A percentile compares a stretch with the other conserved stretches of the same genome.
phyloP scores from a whole-genome alignment of 2,888 invertebrate genomes.

The Hirtodrosophila histrioides region DNA sequence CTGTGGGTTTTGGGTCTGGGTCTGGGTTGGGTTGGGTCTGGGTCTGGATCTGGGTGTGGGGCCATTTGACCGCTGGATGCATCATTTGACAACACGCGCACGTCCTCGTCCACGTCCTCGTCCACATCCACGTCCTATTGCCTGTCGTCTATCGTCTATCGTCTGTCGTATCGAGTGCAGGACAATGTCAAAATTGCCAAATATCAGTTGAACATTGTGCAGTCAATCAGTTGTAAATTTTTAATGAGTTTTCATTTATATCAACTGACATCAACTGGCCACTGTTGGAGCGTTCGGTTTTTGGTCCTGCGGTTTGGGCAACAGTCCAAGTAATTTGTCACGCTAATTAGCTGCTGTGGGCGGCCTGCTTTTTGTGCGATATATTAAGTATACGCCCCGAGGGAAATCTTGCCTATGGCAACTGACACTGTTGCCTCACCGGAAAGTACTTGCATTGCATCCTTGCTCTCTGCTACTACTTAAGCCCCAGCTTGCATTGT shows the following conservation, averaged over 20 bases:
- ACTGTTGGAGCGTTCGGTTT: slow-evolving; percentile 13
- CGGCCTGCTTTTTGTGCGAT: slow-evolving; percentile 7
- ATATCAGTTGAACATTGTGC: slow-evolving; percentile 58
- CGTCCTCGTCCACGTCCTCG: neutral
- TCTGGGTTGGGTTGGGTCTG: neutral
- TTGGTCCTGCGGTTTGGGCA: slow-evolving; percentile 27
- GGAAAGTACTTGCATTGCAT: neutral
- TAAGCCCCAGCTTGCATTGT: slow-evolving; percentile 2
- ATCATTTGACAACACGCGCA: slow-evolving; percentile 49
- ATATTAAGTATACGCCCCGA: slow-evolving; percentile 17
- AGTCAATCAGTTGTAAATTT: slow-evolving; percentile 79
- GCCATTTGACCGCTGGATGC: slow-evolving; percentile 48
- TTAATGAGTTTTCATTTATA: slow-evolving; percentile 78
- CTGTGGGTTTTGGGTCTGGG: neutral
- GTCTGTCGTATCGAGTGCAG: slow-evolving; percentile 4
- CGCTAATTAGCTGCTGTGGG: slow-evolving; percentile 61
- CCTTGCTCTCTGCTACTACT: slow-evolving; percentile 3
- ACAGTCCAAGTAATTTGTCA: slow-evolving; percentile 61
- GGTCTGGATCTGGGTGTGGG: neutral
- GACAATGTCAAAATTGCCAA: slow-evolving; percentile 35
- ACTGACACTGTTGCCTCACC: neutral
- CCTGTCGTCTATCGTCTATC: no score
- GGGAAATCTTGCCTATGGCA: neutral
- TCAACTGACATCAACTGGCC: slow-evolving; percentile 47
- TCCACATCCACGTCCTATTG: no score